Base-by-base conservation (phyloP, 2,797 vertebrate species). In the Pipistrellus pipistrellus region DNA sequence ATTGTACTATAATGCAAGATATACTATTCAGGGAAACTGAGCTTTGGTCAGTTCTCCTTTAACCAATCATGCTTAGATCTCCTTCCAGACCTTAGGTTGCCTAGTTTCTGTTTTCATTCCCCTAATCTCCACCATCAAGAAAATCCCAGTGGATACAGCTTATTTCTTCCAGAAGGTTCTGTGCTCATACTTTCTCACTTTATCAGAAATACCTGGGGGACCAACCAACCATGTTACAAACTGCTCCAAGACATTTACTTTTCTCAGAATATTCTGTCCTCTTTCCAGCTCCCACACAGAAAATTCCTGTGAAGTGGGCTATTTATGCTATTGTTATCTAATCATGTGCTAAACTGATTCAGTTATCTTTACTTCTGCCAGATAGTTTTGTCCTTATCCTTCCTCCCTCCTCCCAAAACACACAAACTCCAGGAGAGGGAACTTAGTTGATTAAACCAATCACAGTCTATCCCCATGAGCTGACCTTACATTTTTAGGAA, bases 351-450 rank as follows among this genome's bases (percentile, higher is more conserved):
- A 76, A 85, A 44, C 27, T 55, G 41, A 93, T 18, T 9, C 32
- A 69, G 32, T 85, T 23, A 90, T 12, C 13, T 92, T 89, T 92
- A 59, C 51, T 90, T 85, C 57, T 81, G 90, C 86, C 23, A 68
- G 15, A 38, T 57, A 92, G 11, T 59, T 76, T 32, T 73, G 27
- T 59, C 57, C 41, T 81, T 89, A 75, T 75, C 20, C 21, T 30
- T 17, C 21, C 4, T 23, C 8, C 55, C 55, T 10, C 9, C 23
- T 9, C 23, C 23, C 55, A 0, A 57, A 57, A 44, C 44, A 76
- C 35, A 77, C 15, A 91, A 44, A 44, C 44, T 10, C 44, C 44
- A 44, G 11, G 44, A 44, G 27, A 64, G n/a, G 38, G 2, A 85
- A 85, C 44, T 55, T 94, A 55, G 44, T 35, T 69, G 57, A 81